Evolutionary conservation across 2,797 vertebrate species (phyloP).

Genomic region (Cirrhinus molitorella): DNA sequence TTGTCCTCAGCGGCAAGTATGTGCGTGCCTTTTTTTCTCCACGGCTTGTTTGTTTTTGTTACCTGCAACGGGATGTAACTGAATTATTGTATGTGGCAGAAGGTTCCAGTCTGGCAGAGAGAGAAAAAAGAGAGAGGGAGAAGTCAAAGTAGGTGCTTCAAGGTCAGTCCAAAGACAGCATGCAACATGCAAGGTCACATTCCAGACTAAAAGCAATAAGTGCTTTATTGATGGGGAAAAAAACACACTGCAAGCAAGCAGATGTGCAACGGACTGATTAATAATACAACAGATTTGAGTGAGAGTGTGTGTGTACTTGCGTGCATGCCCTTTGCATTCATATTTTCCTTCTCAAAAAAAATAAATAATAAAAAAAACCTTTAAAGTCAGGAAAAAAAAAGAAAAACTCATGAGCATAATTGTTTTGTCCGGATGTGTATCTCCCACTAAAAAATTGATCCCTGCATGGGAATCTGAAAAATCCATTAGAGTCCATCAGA

Average conservation of each 20-base stretch:
- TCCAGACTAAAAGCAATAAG: slow-evolving; percentile 91
- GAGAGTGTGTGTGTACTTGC: slow-evolving; percentile 55
- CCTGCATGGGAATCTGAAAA: slow-evolving; percentile 70
- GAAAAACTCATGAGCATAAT: slow-evolving; percentile 51
- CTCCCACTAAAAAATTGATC: slow-evolving; percentile 71
- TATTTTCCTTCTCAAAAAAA: slow-evolving; percentile 39
- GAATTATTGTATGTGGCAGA: slow-evolving; percentile 75
- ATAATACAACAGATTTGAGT: slow-evolving; percentile 82
- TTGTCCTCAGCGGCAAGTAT: slow-evolving; percentile 70
- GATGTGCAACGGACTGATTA: slow-evolving; percentile 80
- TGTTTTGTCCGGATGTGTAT: slow-evolving; percentile 62
- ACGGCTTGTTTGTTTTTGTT: slow-evolving; percentile 59
- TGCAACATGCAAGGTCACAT: slow-evolving; percentile 85
- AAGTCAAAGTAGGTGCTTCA: slow-evolving; percentile 82
- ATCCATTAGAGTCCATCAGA: slow-evolving; percentile 67
- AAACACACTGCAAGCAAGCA: slow-evolving; percentile 73
- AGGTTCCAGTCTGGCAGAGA: slow-evolving; percentile 61
- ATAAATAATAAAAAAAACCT: too few relatives aligned
- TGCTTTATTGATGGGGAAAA: slow-evolving; percentile 89
- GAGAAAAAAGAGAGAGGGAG: slow-evolving; percentile 59
- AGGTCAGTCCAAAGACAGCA: slow-evolving; percentile 83
- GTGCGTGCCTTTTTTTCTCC: slow-evolving; percentile 56
- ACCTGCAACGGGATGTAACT: slow-evolving; percentile 65
- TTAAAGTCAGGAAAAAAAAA: slow-evolving; percentile 43
- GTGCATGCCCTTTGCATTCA: slow-evolving; percentile 45